These are phyloP conservation scores for Gymnocheta viridis DNA, from an alignment of 2,888 invertebrate species.

Conservation along the genomic window DNA sequence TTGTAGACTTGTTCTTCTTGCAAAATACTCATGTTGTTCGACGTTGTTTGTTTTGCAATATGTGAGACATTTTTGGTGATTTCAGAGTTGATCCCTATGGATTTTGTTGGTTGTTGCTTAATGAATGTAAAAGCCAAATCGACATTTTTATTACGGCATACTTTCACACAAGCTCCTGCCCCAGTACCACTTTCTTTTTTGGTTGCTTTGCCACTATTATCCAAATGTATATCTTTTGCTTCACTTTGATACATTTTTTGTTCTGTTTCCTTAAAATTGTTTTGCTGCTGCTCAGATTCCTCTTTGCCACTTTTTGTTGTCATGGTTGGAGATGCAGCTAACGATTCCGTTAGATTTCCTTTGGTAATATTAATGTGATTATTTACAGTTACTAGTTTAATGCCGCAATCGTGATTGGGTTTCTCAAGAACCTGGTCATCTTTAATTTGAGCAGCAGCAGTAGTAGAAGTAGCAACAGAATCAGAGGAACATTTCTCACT, in stretches of 20 bases:
- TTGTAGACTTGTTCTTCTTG: not conserved
- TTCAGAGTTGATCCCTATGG: conserved; percentile 62
- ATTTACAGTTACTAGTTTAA: conserved; percentile 80
- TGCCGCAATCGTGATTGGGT: conserved; percentile 32
- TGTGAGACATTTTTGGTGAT: conserved; percentile 50
- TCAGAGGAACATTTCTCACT: conserved; percentile 17
- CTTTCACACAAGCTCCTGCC: conserved; percentile 72
- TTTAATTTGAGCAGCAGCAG: conserved; percentile 5
- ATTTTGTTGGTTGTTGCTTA: conserved; percentile 72
- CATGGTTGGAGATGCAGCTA: not conserved
- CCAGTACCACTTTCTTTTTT: conserved; percentile 37
- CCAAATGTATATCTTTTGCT: conserved; percentile 79
- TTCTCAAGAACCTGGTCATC: conserved; percentile 61
- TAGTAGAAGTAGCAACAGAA: not conserved
- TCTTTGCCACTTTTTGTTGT: not conserved
- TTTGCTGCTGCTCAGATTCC: not conserved
- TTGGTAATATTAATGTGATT: conserved; percentile 81
- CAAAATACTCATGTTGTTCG: not conserved
- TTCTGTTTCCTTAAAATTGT: conserved; percentile 45
- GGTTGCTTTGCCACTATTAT: conserved; percentile 44
- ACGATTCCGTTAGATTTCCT: conserved; percentile 39
- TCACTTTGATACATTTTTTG: conserved; percentile 75
- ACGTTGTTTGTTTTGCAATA: conserved; percentile 28
- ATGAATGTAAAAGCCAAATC: conserved; percentile 81
- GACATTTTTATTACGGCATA: conserved; percentile 82